These are phyloP conservation scores for Xylocopa sonorina DNA, from an alignment of 1,140 invertebrate species.

Conservation along the genomic window DNA sequence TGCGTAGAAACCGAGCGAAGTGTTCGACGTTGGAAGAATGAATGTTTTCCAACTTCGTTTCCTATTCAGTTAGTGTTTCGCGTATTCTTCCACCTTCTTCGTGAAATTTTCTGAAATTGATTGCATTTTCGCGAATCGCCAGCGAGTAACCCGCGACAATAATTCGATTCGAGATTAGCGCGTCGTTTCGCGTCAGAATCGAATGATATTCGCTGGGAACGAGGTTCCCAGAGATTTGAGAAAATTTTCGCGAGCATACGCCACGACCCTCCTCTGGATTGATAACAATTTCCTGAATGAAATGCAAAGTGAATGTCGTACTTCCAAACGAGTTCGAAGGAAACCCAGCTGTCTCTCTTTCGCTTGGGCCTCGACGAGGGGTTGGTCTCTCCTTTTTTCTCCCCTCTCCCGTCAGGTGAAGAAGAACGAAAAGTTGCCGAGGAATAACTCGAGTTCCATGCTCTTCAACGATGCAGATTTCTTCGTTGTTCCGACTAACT, in stretches of 20 bases:
- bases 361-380: not conserved
- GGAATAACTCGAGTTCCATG: constrained; percentile 26
- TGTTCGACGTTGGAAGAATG: not conserved
- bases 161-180: constrained; percentile 29
- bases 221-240: constrained; percentile 22
- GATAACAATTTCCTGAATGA: constrained; percentile 58
- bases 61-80: too few species aligned
- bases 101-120: too few species aligned
- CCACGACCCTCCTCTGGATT: constrained; percentile 38
- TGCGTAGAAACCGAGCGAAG: not conserved
- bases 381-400: not conserved
- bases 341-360: constrained; percentile 12
- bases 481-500: constrained; percentile 3
- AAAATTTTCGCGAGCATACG: constrained; percentile 46
- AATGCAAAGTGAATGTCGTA: constrained; percentile 53
- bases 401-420: not conserved
- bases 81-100: too few species aligned
- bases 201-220: constrained; percentile 18
- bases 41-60: not conserved
- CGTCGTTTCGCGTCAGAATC: constrained; percentile 15
- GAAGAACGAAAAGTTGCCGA: constrained; percentile 16
- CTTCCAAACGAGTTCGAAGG: constrained; percentile 46
- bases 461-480: constrained; percentile 17
- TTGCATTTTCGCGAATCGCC: not conserved
- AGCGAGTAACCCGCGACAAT: not conserved